Evolutionary conservation across 2,113 vertebrate genomes (phyloP).

Genomic region (Paralichthys olivaceus): DNA sequence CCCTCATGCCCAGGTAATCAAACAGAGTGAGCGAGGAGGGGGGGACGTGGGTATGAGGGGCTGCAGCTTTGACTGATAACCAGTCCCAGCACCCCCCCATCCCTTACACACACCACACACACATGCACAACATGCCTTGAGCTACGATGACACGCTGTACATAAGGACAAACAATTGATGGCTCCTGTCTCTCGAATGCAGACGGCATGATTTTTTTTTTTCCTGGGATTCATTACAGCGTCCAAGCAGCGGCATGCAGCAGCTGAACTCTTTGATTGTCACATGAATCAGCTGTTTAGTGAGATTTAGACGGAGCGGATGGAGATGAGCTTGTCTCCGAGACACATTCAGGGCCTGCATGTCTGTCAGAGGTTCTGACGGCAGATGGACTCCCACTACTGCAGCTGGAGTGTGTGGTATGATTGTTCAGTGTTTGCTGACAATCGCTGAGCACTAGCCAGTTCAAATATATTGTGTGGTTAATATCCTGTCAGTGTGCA

Average conservation of each 20-base stretch:
- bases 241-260: conserved; percentile 8
- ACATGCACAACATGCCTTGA: conserved; percentile 33
- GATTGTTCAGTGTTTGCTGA: not conserved
- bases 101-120: conserved; percentile 8
- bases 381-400: not conserved
- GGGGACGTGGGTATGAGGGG: not conserved
- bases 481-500: conserved; percentile 3
- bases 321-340: conserved; percentile 24
- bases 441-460: not conserved
- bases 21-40: conserved; percentile 44
- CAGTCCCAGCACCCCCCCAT: conserved; percentile 5
- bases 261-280: conserved; percentile 58
- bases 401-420: not conserved
- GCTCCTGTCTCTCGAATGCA: conserved; percentile 57
- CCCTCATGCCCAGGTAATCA: conserved; percentile 62
- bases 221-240: not conserved
- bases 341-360: conserved; percentile 3
- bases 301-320: conserved; percentile 32
- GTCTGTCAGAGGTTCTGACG: not conserved
- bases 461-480: not conserved
- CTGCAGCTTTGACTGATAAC: conserved; percentile 59
- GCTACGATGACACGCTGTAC: conserved; percentile 52
- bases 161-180: conserved; percentile 61
- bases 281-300: conserved; percentile 65
- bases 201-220: conserved; percentile 28